Evolutionary conservation across 2,888 invertebrate genomes (phyloP), one percentile per base, ranked within the genome.

Genomic region (Seladonia tumulorum): DNA sequence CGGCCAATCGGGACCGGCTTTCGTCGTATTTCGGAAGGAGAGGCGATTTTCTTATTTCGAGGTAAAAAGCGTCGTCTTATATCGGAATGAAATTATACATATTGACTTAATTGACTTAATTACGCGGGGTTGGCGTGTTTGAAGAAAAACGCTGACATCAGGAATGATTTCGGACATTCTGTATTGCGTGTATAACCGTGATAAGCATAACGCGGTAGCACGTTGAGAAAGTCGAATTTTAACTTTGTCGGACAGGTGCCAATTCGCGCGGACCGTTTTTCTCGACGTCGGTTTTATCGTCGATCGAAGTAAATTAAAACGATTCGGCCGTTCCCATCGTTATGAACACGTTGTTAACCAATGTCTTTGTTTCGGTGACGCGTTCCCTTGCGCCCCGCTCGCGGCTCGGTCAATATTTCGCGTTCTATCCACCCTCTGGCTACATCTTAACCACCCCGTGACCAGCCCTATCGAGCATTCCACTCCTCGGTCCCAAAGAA

Each of bases 261-360:
- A 78, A 75, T 75, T 84, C 70, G 18, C 60, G 12, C 47, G n/a
- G 22, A 5, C 35, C 35, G 16, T 47, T 35, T 16, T 29, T 8
- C 73, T 53, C 29, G 70, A 66, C 72, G 73, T 66, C 76, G 73
- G 72, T 81, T 90, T 87, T 85, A 89, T 89, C 89, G 76, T 53
- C 29, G 84, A 89, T 87, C 84, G 74, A 72, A 82, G 81, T 85
- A 89, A 90, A 90, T 90, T 90, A 88, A 90, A 90, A 89, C 71
- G 73, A 81, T 78, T 77, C 83, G 66, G 42, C 76, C 80, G 53
- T 68, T 39, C 42, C 63, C 80, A 53, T 72, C 25, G 77, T 72
- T 77, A 82, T 72, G 75, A 72, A 77, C 81, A 35, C 75, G 76
- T 81, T 63, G 81, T 79, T 81, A 60, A 45, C 10, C 39, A 29